A percentile compares a stretch with the other conserved stretches of the same genome.
Conservation (phyloP, 1,140 invertebrate species). For the Brachionus manjavacas region DNA sequence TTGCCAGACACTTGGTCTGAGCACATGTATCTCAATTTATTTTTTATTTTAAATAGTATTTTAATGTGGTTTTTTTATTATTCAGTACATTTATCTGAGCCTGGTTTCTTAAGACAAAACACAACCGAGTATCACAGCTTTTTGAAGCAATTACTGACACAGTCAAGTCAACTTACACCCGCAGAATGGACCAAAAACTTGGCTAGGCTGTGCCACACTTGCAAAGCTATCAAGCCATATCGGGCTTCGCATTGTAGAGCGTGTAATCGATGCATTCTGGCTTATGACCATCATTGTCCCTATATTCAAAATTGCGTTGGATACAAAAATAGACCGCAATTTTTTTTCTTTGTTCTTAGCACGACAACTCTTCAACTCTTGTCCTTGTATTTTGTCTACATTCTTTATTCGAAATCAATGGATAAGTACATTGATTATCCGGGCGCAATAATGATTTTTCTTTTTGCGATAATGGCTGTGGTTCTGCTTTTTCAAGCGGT, state of each 20-base stretch:
- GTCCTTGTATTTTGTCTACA: neutral
- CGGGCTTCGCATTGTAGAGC: constrained; percentile 56
- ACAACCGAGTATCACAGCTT: constrained; percentile 80
- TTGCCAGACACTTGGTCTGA: constrained; percentile 84
- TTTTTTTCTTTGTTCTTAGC: constrained; percentile 52
- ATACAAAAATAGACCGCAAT: constrained; percentile 55
- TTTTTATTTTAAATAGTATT: constrained; percentile 80
- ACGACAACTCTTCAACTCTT: neutral
- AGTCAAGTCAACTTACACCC: neutral
- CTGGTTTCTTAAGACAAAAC: constrained; percentile 79
- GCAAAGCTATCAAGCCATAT: constrained; percentile 68
- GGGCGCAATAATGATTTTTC: neutral
- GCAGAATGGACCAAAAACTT: constrained; percentile 78
- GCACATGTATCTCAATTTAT: constrained; percentile 74
- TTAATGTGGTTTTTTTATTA: constrained; percentile 87
- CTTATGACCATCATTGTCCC: constrained; percentile 58
- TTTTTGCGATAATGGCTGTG: constrained; percentile 4
- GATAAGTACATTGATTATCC: constrained; percentile 18
- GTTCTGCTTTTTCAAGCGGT: neutral
- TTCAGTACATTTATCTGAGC: constrained; percentile 78
- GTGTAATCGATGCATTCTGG: constrained; percentile 53
- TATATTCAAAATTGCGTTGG: constrained; percentile 58
- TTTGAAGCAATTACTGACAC: constrained; percentile 62
- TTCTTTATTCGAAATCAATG: neutral
- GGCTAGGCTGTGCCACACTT: constrained; percentile 80